Percentiles rank a stretch among this genome's conserved stretches.
These are phyloP conservation scores for Phoxinus dragarum DNA, from an alignment of 2,797 vertebrate species.

Conservation along the genomic window DNA sequence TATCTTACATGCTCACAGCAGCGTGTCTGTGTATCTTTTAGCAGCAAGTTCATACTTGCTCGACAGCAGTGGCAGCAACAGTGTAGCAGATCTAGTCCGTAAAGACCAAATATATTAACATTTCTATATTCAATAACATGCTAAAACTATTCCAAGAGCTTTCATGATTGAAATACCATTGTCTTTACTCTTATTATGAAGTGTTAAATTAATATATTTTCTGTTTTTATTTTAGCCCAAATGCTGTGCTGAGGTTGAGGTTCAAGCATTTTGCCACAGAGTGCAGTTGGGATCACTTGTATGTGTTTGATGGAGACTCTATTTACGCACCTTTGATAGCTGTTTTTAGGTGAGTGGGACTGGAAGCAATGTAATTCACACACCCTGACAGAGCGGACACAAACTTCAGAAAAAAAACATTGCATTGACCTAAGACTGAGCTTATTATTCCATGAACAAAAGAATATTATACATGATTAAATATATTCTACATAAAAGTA, in stretches of 20 bases:
- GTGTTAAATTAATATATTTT: conserved; percentile 68
- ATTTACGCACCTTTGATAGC: conserved; percentile 96
- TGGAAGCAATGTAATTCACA: conserved; percentile 73
- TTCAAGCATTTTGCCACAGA: conserved; percentile 99
- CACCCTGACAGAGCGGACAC: background rate
- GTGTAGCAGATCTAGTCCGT: background rate
- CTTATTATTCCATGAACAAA: background rate
- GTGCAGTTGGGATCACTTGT: conserved; percentile 93
- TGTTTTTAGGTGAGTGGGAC: conserved; percentile 88
- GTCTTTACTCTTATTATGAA: conserved; percentile 73
- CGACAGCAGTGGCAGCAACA: background rate
- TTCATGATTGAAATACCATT: background rate
- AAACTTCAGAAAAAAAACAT: background rate
- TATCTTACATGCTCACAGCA: background rate
- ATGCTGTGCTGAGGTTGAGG: conserved; percentile 92
- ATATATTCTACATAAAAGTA: background rate
- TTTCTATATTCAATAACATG: background rate
- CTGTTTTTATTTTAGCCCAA: conserved; percentile 80
- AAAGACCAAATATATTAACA: background rate
- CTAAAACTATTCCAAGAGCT: background rate
- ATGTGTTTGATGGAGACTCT: conserved; percentile 88
- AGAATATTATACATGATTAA: background rate
- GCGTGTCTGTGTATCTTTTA: background rate
- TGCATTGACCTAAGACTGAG: background rate
- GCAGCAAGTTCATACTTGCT: background rate